Base-by-base conservation (phyloP, 2,113 vertebrate genomes). In the Turnix velox region DNA sequence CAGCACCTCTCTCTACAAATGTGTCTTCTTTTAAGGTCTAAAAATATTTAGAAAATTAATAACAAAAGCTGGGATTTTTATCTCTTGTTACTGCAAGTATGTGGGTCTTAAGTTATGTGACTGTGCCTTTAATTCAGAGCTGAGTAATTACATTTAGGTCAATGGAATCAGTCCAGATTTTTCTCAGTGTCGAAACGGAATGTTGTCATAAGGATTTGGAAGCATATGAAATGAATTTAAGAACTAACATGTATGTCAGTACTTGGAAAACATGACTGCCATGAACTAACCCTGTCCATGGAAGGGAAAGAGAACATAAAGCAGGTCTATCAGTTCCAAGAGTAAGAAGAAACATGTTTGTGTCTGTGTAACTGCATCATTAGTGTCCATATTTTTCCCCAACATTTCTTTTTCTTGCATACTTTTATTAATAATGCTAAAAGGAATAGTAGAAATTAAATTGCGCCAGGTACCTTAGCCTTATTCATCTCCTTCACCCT, bases 201-300 rank as follows among this genome's bases (percentile, higher is more conserved):
- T 76, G 69, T 87, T 88, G n/a, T 94, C 77, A 69, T 92, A 92
- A 82, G 84, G 81, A 88, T 88, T 25, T 91, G 81, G 58, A 86
- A 83, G 43, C 67, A 66, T 24, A 85, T 69, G 57, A 92, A 87
- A 40, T 69, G 45, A 87, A 80, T 87, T 86, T 66, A 85, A 67
- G 49, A 71, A 84, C 23, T 28, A 88, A 52, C 40, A 48, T 65
- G 27, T 68, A 71, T 46, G 25, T 68, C 40, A 87, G 43, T 39
- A 65, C 57, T 89, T 78, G 74, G 68, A 93, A 84, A 89, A 84
- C 31, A 7, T 33, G 81, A 75, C 33, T 72, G 49, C 45, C 66
- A 46, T 30, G 4, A 84, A 75, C 51, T 81, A 84, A 65, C 31
- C 13, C 25, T 31, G 30, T 45, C 80, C 7, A 3, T 3, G 31